Evolutionary conservation across 2,113 vertebrate species (phyloP), one percentile per base, ranked within the genome.

Genomic region (Spea bombifrons): DNA sequence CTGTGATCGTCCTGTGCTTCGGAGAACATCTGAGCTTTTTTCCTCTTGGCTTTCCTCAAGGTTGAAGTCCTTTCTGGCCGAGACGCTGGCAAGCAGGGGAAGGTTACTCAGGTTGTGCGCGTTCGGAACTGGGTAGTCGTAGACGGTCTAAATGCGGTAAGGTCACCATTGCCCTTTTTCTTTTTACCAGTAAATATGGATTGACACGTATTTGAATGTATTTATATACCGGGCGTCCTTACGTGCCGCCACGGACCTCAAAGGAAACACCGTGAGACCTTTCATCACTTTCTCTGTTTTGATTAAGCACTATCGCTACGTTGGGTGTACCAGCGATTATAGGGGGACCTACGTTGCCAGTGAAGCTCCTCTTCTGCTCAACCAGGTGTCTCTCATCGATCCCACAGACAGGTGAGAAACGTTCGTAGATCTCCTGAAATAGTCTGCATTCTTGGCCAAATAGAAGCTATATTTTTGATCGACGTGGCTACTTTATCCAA

Each of bases 131-230:
- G 95, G 94, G 95, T 98, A 6, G 91, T 98, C 1, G 73, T 97
- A 70, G 92, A 94, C 46, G 95, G 96, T 0, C 84, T 98, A 46
- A 98, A 98, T 83, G 92, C 93, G 48, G 97, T 98, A 89, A 94
- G 92, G 5, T 82, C 57, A 30, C 47, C 16, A 65, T 30, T 5
- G 12, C 52, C 52, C 52, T 55, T 1, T 30, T 30, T 30, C 30
- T 30, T 1, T n/a, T 30, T 30, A 30, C 30, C 30, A 30, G 30
- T 30, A 30, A 30, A 30, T 30, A 30, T 1, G 30, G 30, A 30
- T 30, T 30, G 30, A 30, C 30, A 30, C 30, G 30, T 1, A 30
- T 30, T 30, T 30, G 30, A 30, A 30, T 30, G 30, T 30, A 30
- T 30, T 30, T 30, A 30, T 30, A 30, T 30, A 30, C 30, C 30